Evolutionary conservation across 1,140 invertebrate genomes (phyloP), one percentile per base, ranked within the genome.

Genomic region (Cydia strobilella): DNA sequence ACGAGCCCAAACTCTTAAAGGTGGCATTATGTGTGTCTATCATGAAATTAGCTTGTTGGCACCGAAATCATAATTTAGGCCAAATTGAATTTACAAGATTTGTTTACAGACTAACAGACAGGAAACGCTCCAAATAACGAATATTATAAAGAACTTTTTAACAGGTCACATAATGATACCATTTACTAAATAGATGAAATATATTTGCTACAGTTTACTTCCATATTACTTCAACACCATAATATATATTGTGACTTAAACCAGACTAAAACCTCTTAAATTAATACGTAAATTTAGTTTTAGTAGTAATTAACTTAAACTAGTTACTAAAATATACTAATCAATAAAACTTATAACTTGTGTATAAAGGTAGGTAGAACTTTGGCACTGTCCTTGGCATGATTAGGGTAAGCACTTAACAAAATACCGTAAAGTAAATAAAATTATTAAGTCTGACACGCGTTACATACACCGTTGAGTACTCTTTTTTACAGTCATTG

Each of bases 361-460:
- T 74, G 71, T 73, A 73, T 73, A 76, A 54, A 73, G 39, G 27
- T 73, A 9, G 23, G 54, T 59, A 69, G 35, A 69, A 69, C 72
- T 73, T 79, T 78, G 77, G 77, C 77, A 78, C 72, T n/a, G 15
- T 42, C 62, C 20, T 73, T 73, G 65, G 65, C 65, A 9, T 35
- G 6, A 18, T 66, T 65, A 65, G 39, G 35, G 23, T 48, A 66
- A 72, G 27, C 69, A 15, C 31, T 63, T 65, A 12, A 65, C 25
- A 18, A 35, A 7, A 39, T 69, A 69, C 31, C 15, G 63, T 31
- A 15, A 15, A 35, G 63, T 15, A 15, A 27, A 66, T 25, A 23
- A 9, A 18, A 62, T 63, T 4, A 10, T 0, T 65, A 65, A 2
- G 23, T 63, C 9, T 63, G 15, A 69, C 13, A 39, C 65, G 65